Evolutionary conservation across 2,113 vertebrate species (phyloP).

Genomic region (Cyphomyrus plagiostoma): DNA sequence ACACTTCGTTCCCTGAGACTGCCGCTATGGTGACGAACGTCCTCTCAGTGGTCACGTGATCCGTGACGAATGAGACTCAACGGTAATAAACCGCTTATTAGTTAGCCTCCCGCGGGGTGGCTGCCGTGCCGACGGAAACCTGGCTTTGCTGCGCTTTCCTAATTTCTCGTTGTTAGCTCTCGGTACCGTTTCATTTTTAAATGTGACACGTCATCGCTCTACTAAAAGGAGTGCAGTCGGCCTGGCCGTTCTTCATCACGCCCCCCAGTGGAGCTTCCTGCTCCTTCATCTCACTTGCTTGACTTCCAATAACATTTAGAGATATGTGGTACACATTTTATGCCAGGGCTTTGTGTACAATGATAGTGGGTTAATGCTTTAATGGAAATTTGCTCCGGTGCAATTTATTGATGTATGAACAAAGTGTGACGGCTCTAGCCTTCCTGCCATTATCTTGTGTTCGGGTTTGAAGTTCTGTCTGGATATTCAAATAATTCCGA

Average conservation of each 20-base stretch:
- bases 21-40: conserved; percentile 11
- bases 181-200: not conserved
- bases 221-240: not conserved
- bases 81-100: conserved; percentile 16
- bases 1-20: not conserved
- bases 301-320: not conserved
- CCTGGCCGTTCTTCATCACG: not conserved
- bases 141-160: not conserved
- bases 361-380: not conserved
- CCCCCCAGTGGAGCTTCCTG: not conserved
- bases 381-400: not conserved
- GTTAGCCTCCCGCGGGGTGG: not conserved
- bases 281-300: not conserved
- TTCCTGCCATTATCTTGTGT: not conserved
- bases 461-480: not conserved
- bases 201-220: not conserved
- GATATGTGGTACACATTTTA: not conserved
- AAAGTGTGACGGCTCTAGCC: not conserved
- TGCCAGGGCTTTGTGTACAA: not conserved
- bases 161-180: not conserved
- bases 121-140: no score
- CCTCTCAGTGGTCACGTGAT: conserved; percentile 8
- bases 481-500: not conserved
- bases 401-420: not conserved
- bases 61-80: conserved; percentile 17